phyloP scores from a whole-genome alignment of 2,888 invertebrate species.

The Papilio elwesi region DNA sequence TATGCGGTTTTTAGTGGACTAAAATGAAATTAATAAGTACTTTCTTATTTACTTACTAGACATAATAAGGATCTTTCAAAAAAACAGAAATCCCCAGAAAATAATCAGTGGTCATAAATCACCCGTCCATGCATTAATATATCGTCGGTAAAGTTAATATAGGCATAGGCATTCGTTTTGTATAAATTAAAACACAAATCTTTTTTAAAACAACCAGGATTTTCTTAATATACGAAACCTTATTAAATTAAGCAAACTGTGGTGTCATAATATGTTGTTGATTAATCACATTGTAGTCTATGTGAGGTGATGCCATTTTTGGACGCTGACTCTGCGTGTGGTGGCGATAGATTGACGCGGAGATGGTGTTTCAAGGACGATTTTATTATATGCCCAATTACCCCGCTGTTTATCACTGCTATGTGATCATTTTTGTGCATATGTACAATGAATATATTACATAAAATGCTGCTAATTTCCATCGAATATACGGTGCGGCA shows the following conservation, averaged over 20 bases:
- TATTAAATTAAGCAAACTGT: not conserved
- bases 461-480: not conserved
- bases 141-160: not conserved
- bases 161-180: not conserved
- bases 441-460: not conserved
- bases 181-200: not conserved
- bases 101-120: not conserved
- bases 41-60: not conserved
- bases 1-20: not conserved
- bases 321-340: constrained; percentile 8
- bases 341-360: not conserved
- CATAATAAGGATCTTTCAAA: not conserved
- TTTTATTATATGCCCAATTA: not conserved
- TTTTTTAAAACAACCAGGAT: not conserved
- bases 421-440: not conserved
- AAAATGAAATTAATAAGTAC: not conserved
- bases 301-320: constrained; percentile 10
- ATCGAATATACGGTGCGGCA: no score
- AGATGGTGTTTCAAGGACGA: not conserved
- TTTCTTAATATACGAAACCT: not conserved
- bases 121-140: constrained; percentile 9
- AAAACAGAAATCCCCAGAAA: not conserved
- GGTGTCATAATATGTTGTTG: not conserved
- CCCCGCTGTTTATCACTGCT: not conserved
- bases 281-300: not conserved